These are phyloP conservation scores for Chauna torquata DNA, from an alignment of 2,113 vertebrate species.

Conservation along the genomic window DNA sequence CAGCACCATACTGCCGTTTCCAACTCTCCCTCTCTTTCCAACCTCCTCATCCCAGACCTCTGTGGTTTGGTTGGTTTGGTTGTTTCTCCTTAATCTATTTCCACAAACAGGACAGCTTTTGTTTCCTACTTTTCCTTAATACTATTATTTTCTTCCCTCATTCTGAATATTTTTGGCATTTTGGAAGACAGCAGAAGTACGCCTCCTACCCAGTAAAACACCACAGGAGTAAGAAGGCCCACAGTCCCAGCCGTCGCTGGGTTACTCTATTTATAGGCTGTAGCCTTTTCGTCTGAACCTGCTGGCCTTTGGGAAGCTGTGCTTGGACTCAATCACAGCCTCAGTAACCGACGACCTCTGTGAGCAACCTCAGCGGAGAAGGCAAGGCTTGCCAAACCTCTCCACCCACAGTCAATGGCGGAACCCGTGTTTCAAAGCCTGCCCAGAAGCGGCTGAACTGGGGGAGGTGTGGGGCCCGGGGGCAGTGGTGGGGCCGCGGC, in stretches of 20 bases:
- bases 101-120: neutral
- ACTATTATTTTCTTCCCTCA: neutral
- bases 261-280: neutral
- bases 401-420: fast-evolving
- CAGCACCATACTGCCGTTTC: neutral
- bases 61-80: neutral
- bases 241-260: fast-evolving
- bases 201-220: neutral
- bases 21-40: neutral
- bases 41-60: neutral
- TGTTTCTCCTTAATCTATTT: neutral
- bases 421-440: fast-evolving
- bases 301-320: neutral
- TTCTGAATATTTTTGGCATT: neutral
- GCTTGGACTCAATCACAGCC: neutral
- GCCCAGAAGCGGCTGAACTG: neutral
- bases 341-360: neutral
- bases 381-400: neutral
- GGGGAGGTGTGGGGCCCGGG: neutral
- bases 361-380: neutral
- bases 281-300: neutral
- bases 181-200: neutral
- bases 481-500: too few species aligned
- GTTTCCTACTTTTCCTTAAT: neutral
- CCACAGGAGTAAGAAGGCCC: neutral